These are phyloP conservation scores for Aleiodes sp. DNA, from an alignment of 1,140 invertebrate species.

Conservation along the genomic window DNA sequence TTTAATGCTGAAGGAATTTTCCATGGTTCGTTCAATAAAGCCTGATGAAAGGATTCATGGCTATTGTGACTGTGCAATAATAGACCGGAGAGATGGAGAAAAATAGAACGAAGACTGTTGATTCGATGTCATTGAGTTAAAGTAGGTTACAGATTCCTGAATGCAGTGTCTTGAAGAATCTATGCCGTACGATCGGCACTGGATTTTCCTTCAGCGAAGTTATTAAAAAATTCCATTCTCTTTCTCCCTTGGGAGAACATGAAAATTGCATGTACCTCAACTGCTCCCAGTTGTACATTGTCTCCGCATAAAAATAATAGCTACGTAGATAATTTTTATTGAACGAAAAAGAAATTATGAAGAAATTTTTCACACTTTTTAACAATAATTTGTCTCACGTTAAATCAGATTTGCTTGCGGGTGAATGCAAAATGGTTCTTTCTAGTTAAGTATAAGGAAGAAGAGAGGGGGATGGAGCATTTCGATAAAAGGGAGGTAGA, in stretches of 20 bases:
- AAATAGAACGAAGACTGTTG: neutral
- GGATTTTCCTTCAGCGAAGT: neutral
- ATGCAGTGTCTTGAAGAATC: neutral
- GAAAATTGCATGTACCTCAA: neutral
- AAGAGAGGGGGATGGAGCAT: too few species aligned
- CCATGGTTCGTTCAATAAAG: neutral
- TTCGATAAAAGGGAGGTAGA: too few species aligned
- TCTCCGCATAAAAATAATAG: too few species aligned
- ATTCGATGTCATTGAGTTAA: neutral
- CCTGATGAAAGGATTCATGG: neutral
- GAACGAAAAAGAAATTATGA: too few species aligned
- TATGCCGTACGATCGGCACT: neutral
- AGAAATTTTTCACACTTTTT: too few species aligned
- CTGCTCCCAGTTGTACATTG: neutral
- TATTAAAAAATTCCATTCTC: slow-evolving; percentile 5
- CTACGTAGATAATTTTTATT: too few species aligned
- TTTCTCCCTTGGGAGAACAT: neutral
- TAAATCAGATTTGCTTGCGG: too few species aligned
- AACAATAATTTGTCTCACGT: too few species aligned
- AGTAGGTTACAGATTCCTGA: neutral
- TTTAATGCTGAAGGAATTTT: neutral
- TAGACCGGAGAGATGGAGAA: neutral
- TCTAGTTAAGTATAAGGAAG: too few species aligned
- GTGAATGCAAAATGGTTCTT: too few species aligned
- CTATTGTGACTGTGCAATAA: slow-evolving; percentile 1